Conservation (phyloP, 2,888 invertebrate genomes). For the Hydriomena furcata region DNA sequence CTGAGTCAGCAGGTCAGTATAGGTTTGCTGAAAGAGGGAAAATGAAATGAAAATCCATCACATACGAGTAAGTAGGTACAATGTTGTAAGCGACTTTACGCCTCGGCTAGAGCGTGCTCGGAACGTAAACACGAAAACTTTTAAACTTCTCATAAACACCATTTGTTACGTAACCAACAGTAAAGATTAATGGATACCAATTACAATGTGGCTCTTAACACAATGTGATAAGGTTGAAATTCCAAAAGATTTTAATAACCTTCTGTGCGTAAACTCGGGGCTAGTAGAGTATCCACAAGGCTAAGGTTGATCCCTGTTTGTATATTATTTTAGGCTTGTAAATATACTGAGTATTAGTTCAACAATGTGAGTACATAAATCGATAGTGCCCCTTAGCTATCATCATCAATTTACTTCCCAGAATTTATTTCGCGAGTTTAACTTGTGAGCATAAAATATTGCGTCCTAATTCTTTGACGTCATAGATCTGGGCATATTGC, state of each 20-base stretch:
- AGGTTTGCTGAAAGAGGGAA: no score
- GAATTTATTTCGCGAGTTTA: neutral
- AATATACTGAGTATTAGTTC: constrained; percentile 33
- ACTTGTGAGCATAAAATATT: no score
- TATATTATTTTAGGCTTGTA: constrained; percentile 36
- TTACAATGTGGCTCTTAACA: constrained; percentile 20
- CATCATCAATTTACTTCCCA: neutral
- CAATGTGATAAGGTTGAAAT: constrained; percentile 21
- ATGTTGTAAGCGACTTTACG: constrained; percentile 26
- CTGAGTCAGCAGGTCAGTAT: neutral
- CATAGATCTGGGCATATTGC: no score
- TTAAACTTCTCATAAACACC: constrained; percentile 59
- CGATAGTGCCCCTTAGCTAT: neutral
- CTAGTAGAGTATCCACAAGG: constrained; percentile 46
- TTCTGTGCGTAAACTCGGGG: constrained; percentile 36
- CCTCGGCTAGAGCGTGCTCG: constrained; percentile 57
- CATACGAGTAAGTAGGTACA: constrained; percentile 23
- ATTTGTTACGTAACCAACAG: constrained; percentile 37
- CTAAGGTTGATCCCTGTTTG: constrained; percentile 49
- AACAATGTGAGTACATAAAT: constrained; percentile 32
- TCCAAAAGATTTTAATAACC: constrained; percentile 17
- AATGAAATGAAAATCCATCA: constrained; percentile 26
- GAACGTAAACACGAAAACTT: constrained; percentile 65
- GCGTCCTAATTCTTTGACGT: no score
- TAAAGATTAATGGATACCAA: constrained; percentile 20